Percentiles rank a stretch among this genome's conserved stretches.
phyloP scores from a whole-genome alignment of 2,113 vertebrate species.

The Ivindomyrus marchei region DNA sequence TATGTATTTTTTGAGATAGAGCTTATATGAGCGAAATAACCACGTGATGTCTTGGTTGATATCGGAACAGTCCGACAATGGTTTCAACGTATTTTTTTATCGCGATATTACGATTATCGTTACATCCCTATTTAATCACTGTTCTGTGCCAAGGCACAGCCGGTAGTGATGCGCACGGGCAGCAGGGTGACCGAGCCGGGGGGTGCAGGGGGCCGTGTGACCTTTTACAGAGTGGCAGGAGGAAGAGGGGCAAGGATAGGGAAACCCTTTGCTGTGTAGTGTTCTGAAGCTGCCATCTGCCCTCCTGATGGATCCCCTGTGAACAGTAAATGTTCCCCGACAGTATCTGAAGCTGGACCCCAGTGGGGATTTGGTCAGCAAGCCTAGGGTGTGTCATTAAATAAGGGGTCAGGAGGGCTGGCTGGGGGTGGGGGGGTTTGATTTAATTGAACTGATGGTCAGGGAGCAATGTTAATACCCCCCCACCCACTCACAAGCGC shows the following conservation, averaged over 20 bases:
- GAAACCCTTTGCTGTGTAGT: background rate
- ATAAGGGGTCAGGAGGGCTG: background rate
- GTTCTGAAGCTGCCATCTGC: background rate
- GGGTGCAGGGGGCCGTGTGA: background rate
- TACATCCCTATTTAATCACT: background rate
- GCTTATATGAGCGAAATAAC: too few species aligned
- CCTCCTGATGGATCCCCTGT: background rate
- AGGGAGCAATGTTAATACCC: background rate
- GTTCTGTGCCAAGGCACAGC: background rate
- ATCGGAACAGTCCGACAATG: too few species aligned
- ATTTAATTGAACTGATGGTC: background rate
- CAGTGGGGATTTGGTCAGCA: background rate
- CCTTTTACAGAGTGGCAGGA: background rate
- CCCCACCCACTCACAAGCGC: background rate
- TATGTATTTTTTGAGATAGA: too few species aligned
- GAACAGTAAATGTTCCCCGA: background rate
- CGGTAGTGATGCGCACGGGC: background rate
- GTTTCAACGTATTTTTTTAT: too few species aligned
- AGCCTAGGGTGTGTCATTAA: background rate
- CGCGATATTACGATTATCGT: too few species aligned
- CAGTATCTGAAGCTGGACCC: background rate
- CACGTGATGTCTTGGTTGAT: too few species aligned
- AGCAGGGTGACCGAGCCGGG: background rate
- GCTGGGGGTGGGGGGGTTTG: background rate
- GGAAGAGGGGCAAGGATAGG: background rate